Conservation (phyloP, 1,140 invertebrate genomes). For the Delia radicum region DNA sequence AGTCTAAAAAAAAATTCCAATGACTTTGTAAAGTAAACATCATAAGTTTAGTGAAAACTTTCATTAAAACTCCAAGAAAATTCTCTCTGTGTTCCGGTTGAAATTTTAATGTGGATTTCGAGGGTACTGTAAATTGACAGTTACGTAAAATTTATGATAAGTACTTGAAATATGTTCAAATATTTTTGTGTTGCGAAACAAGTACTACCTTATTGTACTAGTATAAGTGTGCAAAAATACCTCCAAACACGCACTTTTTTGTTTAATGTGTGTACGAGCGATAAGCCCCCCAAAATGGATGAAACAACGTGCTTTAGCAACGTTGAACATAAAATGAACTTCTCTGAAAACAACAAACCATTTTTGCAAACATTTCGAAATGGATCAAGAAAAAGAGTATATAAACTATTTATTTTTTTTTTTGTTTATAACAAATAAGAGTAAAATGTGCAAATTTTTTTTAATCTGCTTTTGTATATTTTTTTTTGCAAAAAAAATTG, state of each 20-base stretch:
- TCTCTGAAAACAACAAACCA: neutral
- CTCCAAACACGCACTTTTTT: neutral
- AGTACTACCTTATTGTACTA: no score
- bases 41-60: no score
- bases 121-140: no score
- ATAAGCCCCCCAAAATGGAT: neutral
- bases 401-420: neutral
- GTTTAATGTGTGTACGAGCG: neutral
- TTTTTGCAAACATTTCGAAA: neutral
- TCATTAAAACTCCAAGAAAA: no score
- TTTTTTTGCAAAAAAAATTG: neutral
- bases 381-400: neutral
- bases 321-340: no score
- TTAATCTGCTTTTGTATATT: neutral
- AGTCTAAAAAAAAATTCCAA: no score
- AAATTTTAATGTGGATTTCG: no score
- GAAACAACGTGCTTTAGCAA: neutral
- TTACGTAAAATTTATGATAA: no score
- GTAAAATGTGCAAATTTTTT: neutral
- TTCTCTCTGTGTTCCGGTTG: no score
- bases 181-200: no score
- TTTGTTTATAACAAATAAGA: neutral
- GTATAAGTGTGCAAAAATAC: neutral
- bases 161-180: no score
- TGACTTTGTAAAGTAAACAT: no score